These are phyloP conservation scores for Dicranocentrus wangi DNA, from an alignment of 2,888 invertebrate species.

Conservation along the genomic window DNA sequence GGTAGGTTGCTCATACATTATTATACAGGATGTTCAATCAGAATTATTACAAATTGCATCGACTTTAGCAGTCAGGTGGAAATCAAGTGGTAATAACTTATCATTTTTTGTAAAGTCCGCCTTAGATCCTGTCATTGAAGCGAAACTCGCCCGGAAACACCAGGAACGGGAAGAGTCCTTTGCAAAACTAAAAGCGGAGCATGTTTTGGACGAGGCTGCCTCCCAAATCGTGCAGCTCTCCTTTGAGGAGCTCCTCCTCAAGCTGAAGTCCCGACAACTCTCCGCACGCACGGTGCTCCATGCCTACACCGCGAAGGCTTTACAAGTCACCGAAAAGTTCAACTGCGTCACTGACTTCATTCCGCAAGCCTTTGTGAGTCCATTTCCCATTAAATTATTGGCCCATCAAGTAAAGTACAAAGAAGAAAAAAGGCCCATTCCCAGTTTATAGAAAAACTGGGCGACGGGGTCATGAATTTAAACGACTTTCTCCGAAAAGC, in stretches of 20 bases:
- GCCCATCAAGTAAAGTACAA: conserved; percentile 14
- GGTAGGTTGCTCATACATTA: no score
- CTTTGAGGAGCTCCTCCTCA: conserved; percentile 45
- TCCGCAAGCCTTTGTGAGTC: conserved; percentile 69
- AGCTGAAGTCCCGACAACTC: conserved; percentile 49
- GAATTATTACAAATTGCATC: no score
- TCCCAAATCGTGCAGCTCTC: conserved; percentile 32
- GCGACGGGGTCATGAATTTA: conserved; percentile 53
- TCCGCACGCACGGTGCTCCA: conserved; percentile 61
- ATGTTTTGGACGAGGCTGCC: conserved; percentile 41
- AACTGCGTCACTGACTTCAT: conserved; percentile 74
- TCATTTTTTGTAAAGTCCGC: no score
- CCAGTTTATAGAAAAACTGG: conserved; percentile 12
- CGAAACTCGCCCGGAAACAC: conserved; percentile 35
- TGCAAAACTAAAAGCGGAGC: conserved; percentile 16
- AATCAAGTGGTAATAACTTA: no score
- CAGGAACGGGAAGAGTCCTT: conserved; percentile 46
- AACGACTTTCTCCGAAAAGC: conserved; percentile 20
- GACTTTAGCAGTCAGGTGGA: no score
- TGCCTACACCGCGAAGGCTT: conserved; percentile 73
- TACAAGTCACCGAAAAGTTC: conserved; percentile 71
- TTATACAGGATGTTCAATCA: no score
- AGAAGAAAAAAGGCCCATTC: neutral
- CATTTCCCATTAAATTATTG: conserved; percentile 33
- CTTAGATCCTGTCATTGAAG: neutral